phyloP scores from a whole-genome alignment of 2,797 vertebrate genomes.

The Potorous gilbertii region DNA sequence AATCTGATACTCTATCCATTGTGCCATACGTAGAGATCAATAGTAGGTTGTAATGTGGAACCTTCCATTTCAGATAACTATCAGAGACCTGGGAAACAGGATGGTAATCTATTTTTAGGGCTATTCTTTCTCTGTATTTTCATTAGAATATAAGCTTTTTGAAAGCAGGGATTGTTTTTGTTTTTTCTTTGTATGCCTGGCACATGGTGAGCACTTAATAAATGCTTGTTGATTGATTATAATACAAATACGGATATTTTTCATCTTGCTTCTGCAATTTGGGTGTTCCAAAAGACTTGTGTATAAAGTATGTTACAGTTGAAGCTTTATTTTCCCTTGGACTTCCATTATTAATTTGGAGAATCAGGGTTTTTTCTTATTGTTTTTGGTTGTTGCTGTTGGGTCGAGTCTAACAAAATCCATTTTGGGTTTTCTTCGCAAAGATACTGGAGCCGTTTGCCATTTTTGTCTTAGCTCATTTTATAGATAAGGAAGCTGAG shows the following conservation, averaged over 20 bases:
- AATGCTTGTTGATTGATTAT: background rate
- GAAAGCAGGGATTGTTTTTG: background rate
- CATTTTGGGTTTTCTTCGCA: too few species aligned
- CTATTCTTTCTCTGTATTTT: background rate
- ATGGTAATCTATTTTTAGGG: background rate
- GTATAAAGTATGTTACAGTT: constrained; percentile 27
- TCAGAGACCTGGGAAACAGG: constrained; percentile 17
- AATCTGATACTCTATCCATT: background rate
- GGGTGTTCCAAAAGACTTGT: constrained; percentile 26
- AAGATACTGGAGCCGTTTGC: too few species aligned
- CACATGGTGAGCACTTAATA: background rate
- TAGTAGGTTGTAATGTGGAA: background rate
- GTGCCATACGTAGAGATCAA: background rate
- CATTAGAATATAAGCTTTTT: background rate
- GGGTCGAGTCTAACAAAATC: too few species aligned
- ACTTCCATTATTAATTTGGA: constrained; percentile 10
- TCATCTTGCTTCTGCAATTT: background rate
- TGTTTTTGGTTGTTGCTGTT: too few species aligned
- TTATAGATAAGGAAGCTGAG: too few species aligned
- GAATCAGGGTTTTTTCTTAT: too few species aligned
- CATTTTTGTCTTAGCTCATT: too few species aligned
- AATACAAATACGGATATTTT: constrained; percentile 24
- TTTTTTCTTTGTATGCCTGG: background rate
- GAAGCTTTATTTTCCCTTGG: constrained; percentile 36
- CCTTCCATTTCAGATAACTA: background rate